These are phyloP conservation scores for Mesorhabditis spiculigera DNA, from an alignment of 2,888 invertebrate genomes.

Conservation along the genomic window DNA sequence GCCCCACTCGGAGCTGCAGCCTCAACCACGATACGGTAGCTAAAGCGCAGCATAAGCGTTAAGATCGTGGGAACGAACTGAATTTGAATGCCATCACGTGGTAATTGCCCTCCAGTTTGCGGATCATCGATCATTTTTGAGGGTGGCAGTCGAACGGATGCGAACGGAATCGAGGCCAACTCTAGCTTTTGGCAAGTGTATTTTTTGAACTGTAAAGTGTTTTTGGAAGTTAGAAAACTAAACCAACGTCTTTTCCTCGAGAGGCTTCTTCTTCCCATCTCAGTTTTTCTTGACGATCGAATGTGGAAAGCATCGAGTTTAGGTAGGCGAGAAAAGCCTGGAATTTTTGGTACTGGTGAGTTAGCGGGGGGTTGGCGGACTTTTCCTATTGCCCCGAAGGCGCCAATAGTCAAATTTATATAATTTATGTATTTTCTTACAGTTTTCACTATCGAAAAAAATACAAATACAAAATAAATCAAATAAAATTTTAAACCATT, in stretches of 20 bases:
- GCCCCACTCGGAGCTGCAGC: slow-evolving; percentile 32
- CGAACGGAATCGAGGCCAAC: slow-evolving; percentile 13
- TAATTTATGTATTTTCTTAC: too few species aligned
- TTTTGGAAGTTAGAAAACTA: neutral
- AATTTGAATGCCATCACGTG: slow-evolving; percentile 12
- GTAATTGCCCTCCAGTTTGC: slow-evolving; percentile 14
- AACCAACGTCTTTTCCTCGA: too few species aligned
- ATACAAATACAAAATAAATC: too few species aligned
- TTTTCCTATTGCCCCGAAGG: too few species aligned
- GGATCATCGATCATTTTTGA: slow-evolving; percentile 20
- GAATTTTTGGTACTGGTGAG: neutral
- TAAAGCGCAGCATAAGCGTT: slow-evolving; percentile 11
- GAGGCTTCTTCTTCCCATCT: neutral
- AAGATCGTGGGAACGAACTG: neutral
- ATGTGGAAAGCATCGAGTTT: neutral
- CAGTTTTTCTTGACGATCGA: neutral
- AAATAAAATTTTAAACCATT: too few species aligned
- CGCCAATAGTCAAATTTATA: too few species aligned
- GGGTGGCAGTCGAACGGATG: slow-evolving; percentile 21
- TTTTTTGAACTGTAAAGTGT: neutral
- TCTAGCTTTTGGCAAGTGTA: slow-evolving; percentile 12
- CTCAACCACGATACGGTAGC: slow-evolving; percentile 29
- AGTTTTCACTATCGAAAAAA: too few species aligned
- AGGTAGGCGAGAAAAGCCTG: neutral
- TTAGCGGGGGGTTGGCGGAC: too few species aligned